Percentiles rank a stretch among this genome's conserved stretches.
Evolutionary conservation across 2,888 invertebrate genomes (phyloP).

Genomic region (Argyra leucocephala): DNA sequence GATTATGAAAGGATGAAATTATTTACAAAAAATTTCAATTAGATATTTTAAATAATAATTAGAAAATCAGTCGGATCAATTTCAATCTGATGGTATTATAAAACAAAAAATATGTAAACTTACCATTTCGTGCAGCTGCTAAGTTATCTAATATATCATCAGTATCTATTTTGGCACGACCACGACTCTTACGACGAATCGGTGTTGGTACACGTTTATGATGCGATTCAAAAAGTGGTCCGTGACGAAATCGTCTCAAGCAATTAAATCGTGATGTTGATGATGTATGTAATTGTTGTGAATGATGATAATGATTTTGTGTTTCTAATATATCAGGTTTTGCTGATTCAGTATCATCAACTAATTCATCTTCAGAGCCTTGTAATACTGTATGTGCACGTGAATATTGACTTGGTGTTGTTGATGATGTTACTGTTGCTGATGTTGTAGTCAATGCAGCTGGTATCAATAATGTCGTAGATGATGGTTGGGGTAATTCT

Average conservation of each 20-base stretch:
- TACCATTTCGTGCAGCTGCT: conserved; percentile 20
- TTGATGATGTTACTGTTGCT: conserved; percentile 20
- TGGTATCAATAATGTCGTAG: conserved; percentile 16
- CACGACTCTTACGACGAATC: conserved; percentile 33
- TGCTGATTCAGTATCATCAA: conserved; percentile 32
- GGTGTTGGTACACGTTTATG: conserved; percentile 53
- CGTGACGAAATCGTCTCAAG: conserved; percentile 44
- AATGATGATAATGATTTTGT: not conserved
- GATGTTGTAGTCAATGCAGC: conserved; percentile 9
- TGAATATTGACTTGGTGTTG: conserved; percentile 22
- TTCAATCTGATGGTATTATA: too few species aligned
- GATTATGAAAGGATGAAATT: too few species aligned
- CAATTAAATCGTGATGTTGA: conserved; percentile 43
- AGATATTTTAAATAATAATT: too few species aligned
- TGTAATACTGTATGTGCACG: conserved; percentile 27
- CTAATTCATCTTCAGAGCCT: conserved; percentile 31
- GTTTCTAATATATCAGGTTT: conserved; percentile 10
- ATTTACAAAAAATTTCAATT: too few species aligned
- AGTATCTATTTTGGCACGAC: conserved; percentile 27
- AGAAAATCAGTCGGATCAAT: too few species aligned
- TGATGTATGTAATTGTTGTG: not conserved
- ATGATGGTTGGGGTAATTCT: conserved; percentile 16
- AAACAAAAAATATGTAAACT: conserved; percentile 12
- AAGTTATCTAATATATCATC: conserved; percentile 32
- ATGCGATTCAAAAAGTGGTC: conserved; percentile 48